Conservation (phyloP, 2,797 vertebrate genomes). For the Pagetopsis macropterus region DNA sequence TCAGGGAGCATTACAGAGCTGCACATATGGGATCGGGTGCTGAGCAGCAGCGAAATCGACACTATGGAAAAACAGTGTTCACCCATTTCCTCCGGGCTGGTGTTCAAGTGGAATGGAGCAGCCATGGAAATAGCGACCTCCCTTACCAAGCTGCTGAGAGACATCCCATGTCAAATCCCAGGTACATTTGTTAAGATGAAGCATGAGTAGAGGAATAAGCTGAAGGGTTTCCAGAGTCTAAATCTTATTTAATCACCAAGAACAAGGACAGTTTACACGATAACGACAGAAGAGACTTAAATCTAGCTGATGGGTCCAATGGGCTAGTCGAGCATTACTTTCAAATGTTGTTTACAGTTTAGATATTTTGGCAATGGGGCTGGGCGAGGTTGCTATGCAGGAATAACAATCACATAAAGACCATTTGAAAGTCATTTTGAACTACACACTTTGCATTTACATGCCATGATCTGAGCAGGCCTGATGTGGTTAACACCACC, state of each 20-base stretch:
- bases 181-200: slow-evolving; percentile 66
- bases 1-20: slow-evolving; percentile 83
- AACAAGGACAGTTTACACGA: neutral
- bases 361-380: slow-evolving; percentile 15
- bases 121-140: slow-evolving; percentile 75
- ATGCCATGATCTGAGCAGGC: slow-evolving; percentile 51
- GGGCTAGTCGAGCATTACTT: slow-evolving; percentile 13
- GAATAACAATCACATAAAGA: slow-evolving; percentile 45
- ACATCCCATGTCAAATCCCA: slow-evolving; percentile 72
- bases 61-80: slow-evolving; percentile 81
- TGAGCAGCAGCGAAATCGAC: slow-evolving; percentile 75
- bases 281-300: neutral
- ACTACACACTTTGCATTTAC: slow-evolving; percentile 33
- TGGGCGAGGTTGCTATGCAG: slow-evolving; percentile 58
- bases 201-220: slow-evolving; percentile 8
- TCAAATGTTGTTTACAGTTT: slow-evolving; percentile 36
- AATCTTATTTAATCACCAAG: slow-evolving; percentile 10
- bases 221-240: slow-evolving; percentile 10
- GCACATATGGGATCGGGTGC: slow-evolving; percentile 82
- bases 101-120: slow-evolving; percentile 79
- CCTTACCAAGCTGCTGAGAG: slow-evolving; percentile 56
- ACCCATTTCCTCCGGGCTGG: slow-evolving; percentile 74
- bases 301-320: neutral
- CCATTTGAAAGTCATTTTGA: slow-evolving; percentile 51
- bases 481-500: slow-evolving; percentile 44